Base-by-base conservation (phyloP, 2,888 invertebrate species). In the Neuroscelio doddi region DNA sequence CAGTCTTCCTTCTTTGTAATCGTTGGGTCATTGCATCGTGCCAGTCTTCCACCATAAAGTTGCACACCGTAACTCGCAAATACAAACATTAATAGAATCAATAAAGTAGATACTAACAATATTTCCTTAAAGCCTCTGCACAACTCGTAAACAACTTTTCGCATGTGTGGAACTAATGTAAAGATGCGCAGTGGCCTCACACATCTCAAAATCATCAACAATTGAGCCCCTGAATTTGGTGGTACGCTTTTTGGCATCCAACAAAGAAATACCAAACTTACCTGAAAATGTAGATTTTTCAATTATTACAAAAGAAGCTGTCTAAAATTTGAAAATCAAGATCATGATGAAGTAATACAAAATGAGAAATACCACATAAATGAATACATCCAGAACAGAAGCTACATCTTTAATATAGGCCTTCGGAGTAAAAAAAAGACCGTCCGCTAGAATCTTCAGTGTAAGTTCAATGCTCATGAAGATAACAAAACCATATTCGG, bases 11-110 rank as follows among this genome's bases (percentile, higher is more conserved):
- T 89, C 21, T 88, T 87, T 0, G 87, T 85, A 68, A 98, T 94
- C 0, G 91, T 93, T 0, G 95, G 97, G 85, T 99, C 99, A 85
- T 99, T 99, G 83, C 99, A 98, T 17, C 97, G 90, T 0, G 98
- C 98, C 77, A 99, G 86, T 79, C 95, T 90, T 1, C 99, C 99
- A 1, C 99, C 99, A 80, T 98, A 98, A 47, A 98, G 87, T 82
- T 99, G 99, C 0, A 99, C 98, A 0, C 99, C 99, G 80, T 98
- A 99, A 80, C 96, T 97, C 42, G 99, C 99, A 85, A 99, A 99
- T 17, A 99, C 96, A 85, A 99, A 99, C 95, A 99, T 98, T 71
- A 99, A 87, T 26, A 99, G 90, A 71, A 99, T 97, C 69, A 99
- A 87, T 49, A 99, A 87, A 0, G 98, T 97, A 0, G 98, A 98